phyloP scores from a whole-genome alignment of 2,888 invertebrate genomes.

The Dasysyrphus albostriatus region DNA sequence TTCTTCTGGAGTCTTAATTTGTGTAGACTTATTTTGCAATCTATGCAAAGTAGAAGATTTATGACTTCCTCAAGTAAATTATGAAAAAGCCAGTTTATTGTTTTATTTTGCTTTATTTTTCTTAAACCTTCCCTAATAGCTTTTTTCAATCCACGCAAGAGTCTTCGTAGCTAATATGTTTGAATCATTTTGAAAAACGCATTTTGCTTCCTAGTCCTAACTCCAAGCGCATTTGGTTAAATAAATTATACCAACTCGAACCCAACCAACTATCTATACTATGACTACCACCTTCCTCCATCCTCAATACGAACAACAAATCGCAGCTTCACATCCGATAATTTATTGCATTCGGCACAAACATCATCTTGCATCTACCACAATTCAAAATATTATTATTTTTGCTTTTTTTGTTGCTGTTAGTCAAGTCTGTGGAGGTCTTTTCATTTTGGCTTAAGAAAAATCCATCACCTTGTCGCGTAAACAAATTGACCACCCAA shows the following conservation, averaged over 20 bases:
- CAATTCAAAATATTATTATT: slow-evolving; percentile 72
- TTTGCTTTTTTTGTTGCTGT: slow-evolving; percentile 36
- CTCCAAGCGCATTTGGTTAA: slow-evolving; percentile 51
- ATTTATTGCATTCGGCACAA: slow-evolving; percentile 73
- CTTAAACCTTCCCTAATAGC: slow-evolving; percentile 15
- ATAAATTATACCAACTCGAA: slow-evolving; percentile 55
- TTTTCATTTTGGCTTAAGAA: slow-evolving; percentile 54
- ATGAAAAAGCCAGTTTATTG: not conserved
- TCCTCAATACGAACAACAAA: slow-evolving; percentile 48
- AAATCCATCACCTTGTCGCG: slow-evolving; percentile 76
- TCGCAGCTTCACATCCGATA: slow-evolving; percentile 70
- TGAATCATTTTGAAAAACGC: slow-evolving; percentile 41
- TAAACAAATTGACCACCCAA: slow-evolving; percentile 76
- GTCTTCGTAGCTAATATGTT: slow-evolving; percentile 47
- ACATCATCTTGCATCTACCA: slow-evolving; percentile 69
- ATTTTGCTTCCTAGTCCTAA: slow-evolving; percentile 61
- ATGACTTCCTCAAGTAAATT: slow-evolving; percentile 1
- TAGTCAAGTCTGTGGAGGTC: slow-evolving; percentile 34
- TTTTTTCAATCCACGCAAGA: slow-evolving; percentile 4
- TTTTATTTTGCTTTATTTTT: not conserved
- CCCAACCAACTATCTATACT: not conserved
- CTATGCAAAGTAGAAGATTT: not conserved
- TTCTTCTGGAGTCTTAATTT: not conserved
- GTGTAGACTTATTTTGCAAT: not conserved
- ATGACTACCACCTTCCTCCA: not conserved